Evolutionary conservation across 1,140 invertebrate genomes (phyloP), one percentile per base, ranked within the genome.

Genomic region (Agrypnia vestita): DNA sequence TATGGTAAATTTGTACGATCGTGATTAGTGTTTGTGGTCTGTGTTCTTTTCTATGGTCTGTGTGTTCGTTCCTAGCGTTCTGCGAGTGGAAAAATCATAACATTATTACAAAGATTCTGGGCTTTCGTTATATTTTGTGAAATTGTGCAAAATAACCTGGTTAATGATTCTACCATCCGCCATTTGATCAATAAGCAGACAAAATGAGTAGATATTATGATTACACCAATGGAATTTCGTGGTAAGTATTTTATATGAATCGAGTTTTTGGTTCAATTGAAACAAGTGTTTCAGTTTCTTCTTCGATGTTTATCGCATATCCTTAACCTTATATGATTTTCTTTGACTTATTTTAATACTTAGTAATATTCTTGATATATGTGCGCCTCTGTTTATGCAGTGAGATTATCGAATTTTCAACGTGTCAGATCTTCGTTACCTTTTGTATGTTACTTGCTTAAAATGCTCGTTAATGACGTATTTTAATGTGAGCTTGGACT

Each of bases 121-220:
- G 17, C 46, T 21, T 11, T 71, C 62, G 35, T 67, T 46, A n/a
- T 67, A 10, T 25, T 17, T n/a, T 51, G 46, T 21, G 17, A 21
- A 51, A 21, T 71, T 51, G 49, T 51, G 49, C 3, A 1, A 51
- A 51, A 51, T 51, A 12, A 13, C n/a, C n/a, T 51, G 49, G 49
- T 51, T 51, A 12, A 71, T 53, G 35, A 4, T 49, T 49, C 19
- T 13, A 17, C 49, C 3, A 19, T 25, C 13, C 13, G 11, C 7
- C 19, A 25, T 49, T 51, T 49, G 12, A 19, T 71, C 10, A 11
- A 47, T 71, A 51, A 64, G 19, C 17, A 15, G 13, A 10, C 10
- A 69, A 78, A 21, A 90, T 90, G 89, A 90, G 87, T 86, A 88
- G 88, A 87, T 90, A 89, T 87, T 89, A 88, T 86, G 89, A 90